Percentiles rank a stretch among this genome's conserved stretches.
These are phyloP conservation scores for Aphidius ervi DNA, from an alignment of 1,140 invertebrate species.

Conservation along the genomic window DNA sequence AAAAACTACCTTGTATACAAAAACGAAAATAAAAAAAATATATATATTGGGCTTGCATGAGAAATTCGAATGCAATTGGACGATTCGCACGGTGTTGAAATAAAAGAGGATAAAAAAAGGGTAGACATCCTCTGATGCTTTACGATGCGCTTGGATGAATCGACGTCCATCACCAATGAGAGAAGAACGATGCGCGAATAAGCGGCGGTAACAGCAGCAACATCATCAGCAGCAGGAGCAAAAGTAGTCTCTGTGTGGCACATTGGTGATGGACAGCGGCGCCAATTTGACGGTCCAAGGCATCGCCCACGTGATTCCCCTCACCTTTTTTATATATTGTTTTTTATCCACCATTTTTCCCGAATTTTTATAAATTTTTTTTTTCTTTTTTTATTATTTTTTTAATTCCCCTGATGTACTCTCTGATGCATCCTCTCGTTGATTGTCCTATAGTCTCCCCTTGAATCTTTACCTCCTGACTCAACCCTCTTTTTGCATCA, in stretches of 20 bases:
- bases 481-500: no score
- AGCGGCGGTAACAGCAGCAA: slow-evolving; percentile 19
- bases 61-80: slow-evolving; percentile 17
- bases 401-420: slow-evolving; percentile 1
- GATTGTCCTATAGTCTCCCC: no score
- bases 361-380: neutral
- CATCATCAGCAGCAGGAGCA: neutral
- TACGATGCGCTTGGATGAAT: slow-evolving; percentile 20
- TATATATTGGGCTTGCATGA: slow-evolving; percentile 14
- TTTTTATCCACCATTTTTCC: neutral
- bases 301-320: slow-evolving; percentile 38
- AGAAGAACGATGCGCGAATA: neutral
- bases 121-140: slow-evolving; percentile 12
- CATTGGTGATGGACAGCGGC: slow-evolving; percentile 53
- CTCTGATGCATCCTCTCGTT: slow-evolving; percentile 1
- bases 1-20: no score
- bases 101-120: slow-evolving; percentile 1
- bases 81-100: slow-evolving; percentile 13
- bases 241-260: slow-evolving; percentile 28
- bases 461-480: no score
- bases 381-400: slow-evolving; percentile 14
- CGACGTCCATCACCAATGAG: slow-evolving; percentile 25
- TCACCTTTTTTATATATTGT: slow-evolving; percentile 18
- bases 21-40: neutral
- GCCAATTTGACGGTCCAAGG: slow-evolving; percentile 52